These are phyloP conservation scores for Pogoniulus pusillus DNA, from an alignment of 2,797 vertebrate species.

Conservation along the genomic window DNA sequence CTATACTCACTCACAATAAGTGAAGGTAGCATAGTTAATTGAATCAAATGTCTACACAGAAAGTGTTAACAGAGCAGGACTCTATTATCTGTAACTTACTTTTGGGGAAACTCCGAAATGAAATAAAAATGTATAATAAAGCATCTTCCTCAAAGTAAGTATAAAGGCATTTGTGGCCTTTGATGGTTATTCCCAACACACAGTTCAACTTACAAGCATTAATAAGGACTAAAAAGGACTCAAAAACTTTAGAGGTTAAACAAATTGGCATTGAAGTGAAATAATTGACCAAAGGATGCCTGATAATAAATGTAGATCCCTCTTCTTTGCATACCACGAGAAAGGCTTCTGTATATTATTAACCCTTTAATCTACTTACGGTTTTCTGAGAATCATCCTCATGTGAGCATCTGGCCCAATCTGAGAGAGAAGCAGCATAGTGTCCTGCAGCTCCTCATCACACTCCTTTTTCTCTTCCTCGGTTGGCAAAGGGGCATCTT, in stretches of 20 bases:
- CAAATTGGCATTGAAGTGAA: neutral
- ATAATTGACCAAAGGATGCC: neutral
- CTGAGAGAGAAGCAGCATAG: constrained; percentile 91
- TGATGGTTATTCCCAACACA: neutral
- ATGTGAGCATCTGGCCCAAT: constrained; percentile 96
- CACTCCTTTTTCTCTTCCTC: constrained; percentile 92
- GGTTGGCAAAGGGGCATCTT: constrained; percentile 83
- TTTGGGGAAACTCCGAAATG: neutral
- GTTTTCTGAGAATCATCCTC: constrained; percentile 97
- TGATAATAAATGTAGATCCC: neutral
- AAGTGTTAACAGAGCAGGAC: neutral
- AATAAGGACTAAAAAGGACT: neutral
- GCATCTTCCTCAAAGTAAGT: neutral
- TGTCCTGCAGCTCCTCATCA: constrained; percentile 94
- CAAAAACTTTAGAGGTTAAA: neutral
- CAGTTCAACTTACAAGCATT: neutral
- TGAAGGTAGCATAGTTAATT: neutral
- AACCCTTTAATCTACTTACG: constrained; percentile 76
- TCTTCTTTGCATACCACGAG: neutral
- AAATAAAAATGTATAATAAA: neutral
- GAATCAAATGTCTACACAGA: neutral
- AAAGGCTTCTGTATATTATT: neutral
- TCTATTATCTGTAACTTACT: neutral
- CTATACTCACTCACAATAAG: neutral
- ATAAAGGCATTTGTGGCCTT: neutral